phyloP scores from a whole-genome alignment of 2,888 invertebrate species.

The Hedychridium roseum region DNA sequence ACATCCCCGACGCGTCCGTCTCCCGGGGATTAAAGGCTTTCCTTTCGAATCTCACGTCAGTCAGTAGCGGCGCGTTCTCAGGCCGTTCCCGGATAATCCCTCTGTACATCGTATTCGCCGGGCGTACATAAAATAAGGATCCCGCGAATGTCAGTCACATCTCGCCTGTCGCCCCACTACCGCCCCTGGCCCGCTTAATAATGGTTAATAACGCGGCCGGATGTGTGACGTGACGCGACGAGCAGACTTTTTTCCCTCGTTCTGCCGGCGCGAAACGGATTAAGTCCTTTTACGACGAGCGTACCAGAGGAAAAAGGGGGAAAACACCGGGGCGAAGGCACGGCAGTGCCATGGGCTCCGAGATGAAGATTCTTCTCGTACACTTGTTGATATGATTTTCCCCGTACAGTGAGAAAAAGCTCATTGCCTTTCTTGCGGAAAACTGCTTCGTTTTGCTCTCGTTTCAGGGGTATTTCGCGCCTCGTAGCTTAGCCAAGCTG shows the following conservation, averaged over 20 bases:
- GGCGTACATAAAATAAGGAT: constrained; percentile 53
- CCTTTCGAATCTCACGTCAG: constrained; percentile 56
- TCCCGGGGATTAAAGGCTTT: constrained; percentile 53
- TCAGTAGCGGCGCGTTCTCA: constrained; percentile 43
- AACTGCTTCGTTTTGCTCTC: too few relatives aligned
- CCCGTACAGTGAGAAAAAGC: too few relatives aligned
- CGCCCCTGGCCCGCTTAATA: constrained; percentile 49
- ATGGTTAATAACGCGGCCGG: constrained; percentile 47
- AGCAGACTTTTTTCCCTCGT: constrained; percentile 1
- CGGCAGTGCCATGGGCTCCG: too few relatives aligned
- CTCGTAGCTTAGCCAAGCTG: too few relatives aligned
- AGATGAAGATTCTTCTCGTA: not conserved
- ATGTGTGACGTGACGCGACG: constrained; percentile 34
- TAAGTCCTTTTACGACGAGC: constrained; percentile 39
- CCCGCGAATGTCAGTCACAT: constrained; percentile 37
- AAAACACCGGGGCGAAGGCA: too few relatives aligned
- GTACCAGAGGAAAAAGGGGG: too few relatives aligned
- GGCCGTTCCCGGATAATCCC: constrained; percentile 55
- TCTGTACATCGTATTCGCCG: constrained; percentile 44
- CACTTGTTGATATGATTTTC: not conserved
- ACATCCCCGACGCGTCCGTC: not conserved
- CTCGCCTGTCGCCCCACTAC: constrained; percentile 23
- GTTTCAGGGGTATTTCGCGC: too few relatives aligned
- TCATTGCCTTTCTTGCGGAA: too few relatives aligned
- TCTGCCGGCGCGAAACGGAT: constrained; percentile 37